These are phyloP conservation scores for Plectropomus leopardus DNA, from an alignment of 2,113 vertebrate genomes.

Conservation along the genomic window DNA sequence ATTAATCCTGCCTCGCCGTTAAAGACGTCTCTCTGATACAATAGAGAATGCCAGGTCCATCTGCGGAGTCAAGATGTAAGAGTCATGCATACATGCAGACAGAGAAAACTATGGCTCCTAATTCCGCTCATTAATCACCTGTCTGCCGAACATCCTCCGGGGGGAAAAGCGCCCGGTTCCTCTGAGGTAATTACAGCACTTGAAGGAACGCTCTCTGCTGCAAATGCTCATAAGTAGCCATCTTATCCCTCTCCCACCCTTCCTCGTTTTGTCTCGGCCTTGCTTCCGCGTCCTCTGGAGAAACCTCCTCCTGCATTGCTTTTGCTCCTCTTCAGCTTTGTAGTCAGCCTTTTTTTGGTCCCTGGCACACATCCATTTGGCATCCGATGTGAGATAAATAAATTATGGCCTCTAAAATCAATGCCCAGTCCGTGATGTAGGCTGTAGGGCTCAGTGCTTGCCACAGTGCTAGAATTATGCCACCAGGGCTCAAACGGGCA, in stretches of 20 bases:
- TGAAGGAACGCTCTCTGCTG: conserved; percentile 58
- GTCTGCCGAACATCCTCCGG: conserved; percentile 61
- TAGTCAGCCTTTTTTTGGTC: conserved; percentile 63
- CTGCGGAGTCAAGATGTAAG: conserved; percentile 55
- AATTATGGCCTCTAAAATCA: conserved; percentile 71
- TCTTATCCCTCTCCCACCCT: conserved; percentile 52
- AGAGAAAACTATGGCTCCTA: conserved; percentile 59
- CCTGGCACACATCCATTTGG: conserved; percentile 70
- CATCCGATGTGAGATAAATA: conserved; percentile 69
- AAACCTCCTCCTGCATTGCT: conserved; percentile 29
- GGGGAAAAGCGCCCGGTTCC: conserved; percentile 51
- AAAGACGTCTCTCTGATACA: conserved; percentile 58
- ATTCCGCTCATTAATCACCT: conserved; percentile 79
- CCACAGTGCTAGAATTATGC: conserved; percentile 38
- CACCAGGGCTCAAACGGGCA: conserved; percentile 1
- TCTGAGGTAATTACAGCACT: conserved; percentile 70
- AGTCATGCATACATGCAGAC: conserved; percentile 56
- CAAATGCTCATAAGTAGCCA: conserved; percentile 70
- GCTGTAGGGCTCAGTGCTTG: conserved; percentile 57
- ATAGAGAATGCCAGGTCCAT: conserved; percentile 54
- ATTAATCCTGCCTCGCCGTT: conserved; percentile 62
- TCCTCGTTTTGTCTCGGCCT: conserved; percentile 17
- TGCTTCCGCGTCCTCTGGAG: conserved; percentile 43
- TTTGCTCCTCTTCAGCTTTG: conserved; percentile 53
- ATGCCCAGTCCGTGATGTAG: conserved; percentile 58